Evolutionary conservation across 1,140 invertebrate species (phyloP).

Genomic region (Drosophila subpulchrella): DNA sequence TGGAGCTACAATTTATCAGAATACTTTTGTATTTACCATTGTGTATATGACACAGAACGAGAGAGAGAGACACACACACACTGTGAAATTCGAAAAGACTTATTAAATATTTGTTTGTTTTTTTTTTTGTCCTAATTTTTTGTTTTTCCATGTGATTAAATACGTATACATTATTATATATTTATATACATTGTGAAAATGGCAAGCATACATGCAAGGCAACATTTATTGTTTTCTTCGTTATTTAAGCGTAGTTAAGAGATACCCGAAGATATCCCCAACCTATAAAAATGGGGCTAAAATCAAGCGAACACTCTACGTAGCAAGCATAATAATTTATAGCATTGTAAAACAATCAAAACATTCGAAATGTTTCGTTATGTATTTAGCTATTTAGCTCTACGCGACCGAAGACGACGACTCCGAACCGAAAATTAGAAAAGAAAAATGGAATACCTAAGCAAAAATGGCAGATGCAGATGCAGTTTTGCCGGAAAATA

Average conservation of each 20-base stretch:
- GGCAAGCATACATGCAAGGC: slow-evolving; percentile 32
- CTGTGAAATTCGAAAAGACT: slow-evolving; percentile 83
- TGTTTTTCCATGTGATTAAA: slow-evolving; percentile 48
- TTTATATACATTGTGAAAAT: slow-evolving; percentile 46
- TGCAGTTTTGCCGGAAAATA: background rate
- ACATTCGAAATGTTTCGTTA: slow-evolving; percentile 58
- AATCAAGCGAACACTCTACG: slow-evolving; percentile 12
- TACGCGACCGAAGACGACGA: slow-evolving; percentile 15
- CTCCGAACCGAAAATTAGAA: slow-evolving; percentile 1
- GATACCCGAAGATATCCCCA: too few relatives aligned
- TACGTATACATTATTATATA: slow-evolving; percentile 41
- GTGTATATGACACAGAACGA: slow-evolving; percentile 59
- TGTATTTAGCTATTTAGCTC: slow-evolving; percentile 13
- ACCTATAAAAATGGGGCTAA: background rate
- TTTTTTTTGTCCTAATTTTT: slow-evolving; percentile 57
- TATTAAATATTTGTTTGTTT: slow-evolving; percentile 79
- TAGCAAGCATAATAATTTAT: slow-evolving; percentile 15
- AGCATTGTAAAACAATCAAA: slow-evolving; percentile 45
- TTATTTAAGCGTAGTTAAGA: slow-evolving; percentile 40
- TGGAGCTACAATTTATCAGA: slow-evolving; percentile 41
- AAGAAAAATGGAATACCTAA: background rate
- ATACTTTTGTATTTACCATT: slow-evolving; percentile 65
- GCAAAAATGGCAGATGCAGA: background rate
- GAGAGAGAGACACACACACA: slow-evolving; percentile 65
- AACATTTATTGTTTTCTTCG: slow-evolving; percentile 50